Evolutionary conservation across 2,113 vertebrate genomes (phyloP), one percentile per base, ranked within the genome.

Genomic region (Odontesthes bonariensis): DNA sequence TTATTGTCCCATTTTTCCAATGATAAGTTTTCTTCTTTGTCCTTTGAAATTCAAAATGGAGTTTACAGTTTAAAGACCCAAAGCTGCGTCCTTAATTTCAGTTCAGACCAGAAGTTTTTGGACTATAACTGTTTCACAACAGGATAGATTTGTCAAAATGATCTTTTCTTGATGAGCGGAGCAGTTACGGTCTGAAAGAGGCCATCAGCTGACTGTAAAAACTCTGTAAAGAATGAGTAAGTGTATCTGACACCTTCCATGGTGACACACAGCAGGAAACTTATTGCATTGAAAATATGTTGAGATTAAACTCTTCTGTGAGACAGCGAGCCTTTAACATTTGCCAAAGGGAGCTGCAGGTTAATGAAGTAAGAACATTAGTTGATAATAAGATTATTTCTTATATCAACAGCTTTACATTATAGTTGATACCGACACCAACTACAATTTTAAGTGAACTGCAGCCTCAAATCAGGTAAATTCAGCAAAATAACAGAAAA

Each of bases 1-100:
- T 74, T 83, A 85, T 67, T 51, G 81, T 68, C 78, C 84, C 64
- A 85, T 71, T 86, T 86, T 72, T 51, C 12, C 20, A 22, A 32
- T 33, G 47, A 81, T 60, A 44, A 71, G 46, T 17, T 73, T 83
- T 83, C 47, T 35, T 49, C 63, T 73, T 69, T 63, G 77, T 74
- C 82, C 68, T 77, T 65, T 77, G 19, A 65, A 79, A 72, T 63
- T 8, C 66, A 13, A 73, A 57, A 77, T 72, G 20, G 2, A 47
- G 71, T 33, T 49, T 6, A 40, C 14, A 56, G 32, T 42, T 62
- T 33, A 10, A 22, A 23, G 35, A 31, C n/a, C 6, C 19, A 35
- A 44, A 60, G 67, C 42, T 33, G 14, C 0, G 20, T 17, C 54
- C 19, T 20, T 23, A 19, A 49, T 40, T n/a, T 76, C 10, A 31